These are phyloP conservation scores for Xestia xanthographa DNA, from an alignment of 2,888 invertebrate species.

Conservation along the genomic window DNA sequence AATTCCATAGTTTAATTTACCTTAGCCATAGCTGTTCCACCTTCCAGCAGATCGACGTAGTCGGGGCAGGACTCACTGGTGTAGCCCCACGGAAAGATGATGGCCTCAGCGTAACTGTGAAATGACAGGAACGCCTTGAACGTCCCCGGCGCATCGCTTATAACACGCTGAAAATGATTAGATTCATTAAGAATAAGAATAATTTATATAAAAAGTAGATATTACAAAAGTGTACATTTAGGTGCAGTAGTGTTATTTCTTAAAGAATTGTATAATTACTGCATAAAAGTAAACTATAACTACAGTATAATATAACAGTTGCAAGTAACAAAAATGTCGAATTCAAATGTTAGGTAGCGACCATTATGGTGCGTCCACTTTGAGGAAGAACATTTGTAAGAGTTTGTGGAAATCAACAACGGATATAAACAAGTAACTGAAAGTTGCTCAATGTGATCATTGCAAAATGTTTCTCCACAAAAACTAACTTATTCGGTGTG, in stretches of 20 bases:
- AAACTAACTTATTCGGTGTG: neutral
- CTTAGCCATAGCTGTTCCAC: conserved; percentile 85
- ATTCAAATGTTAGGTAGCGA: too few species aligned
- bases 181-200: too few species aligned
- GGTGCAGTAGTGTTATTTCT: too few species aligned
- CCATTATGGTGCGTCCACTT: neutral
- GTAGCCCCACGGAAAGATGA: conserved; percentile 88
- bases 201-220: too few species aligned
- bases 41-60: conserved; percentile 85
- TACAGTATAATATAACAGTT: too few species aligned
- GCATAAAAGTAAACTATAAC: too few species aligned
- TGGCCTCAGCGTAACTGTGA: conserved; percentile 87
- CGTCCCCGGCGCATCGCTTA: conserved; percentile 68
- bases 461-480: neutral
- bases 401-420: neutral
- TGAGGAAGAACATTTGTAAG: neutral
- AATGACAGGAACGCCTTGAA: conserved; percentile 87
- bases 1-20: conserved; percentile 66
- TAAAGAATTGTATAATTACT: too few species aligned
- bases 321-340: too few species aligned
- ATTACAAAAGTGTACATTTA: too few species aligned
- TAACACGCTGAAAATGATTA: conserved; percentile 72
- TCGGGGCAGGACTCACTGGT: conserved; percentile 83
- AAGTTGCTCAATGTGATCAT: neutral
- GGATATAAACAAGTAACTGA: neutral